Percentiles rank a stretch among this genome's conserved stretches.
Conservation (phyloP, 2,888 invertebrate genomes). For the Lasioglossum villosulum region DNA sequence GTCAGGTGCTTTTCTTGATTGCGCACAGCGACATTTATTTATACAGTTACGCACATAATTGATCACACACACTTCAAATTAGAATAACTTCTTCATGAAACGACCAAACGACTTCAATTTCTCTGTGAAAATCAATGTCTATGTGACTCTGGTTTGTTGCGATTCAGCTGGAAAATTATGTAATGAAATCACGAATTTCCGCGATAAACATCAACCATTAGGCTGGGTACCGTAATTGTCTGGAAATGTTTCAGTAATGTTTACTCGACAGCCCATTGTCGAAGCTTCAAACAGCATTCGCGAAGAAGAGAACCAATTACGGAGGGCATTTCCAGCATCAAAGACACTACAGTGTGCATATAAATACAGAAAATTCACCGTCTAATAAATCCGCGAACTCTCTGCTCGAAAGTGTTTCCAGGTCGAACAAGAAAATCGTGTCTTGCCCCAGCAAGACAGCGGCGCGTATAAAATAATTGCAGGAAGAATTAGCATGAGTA, state of each 20-base stretch:
- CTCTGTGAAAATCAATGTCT: too few relatives aligned
- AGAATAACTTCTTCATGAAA: too few relatives aligned
- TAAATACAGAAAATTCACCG: neutral
- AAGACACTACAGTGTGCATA: neutral
- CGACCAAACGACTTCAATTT: too few relatives aligned
- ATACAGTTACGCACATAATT: too few relatives aligned
- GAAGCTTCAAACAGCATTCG: neutral
- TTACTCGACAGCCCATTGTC: neutral
- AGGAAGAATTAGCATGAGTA: neutral
- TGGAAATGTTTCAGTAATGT: too few relatives aligned
- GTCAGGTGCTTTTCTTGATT: neutral
- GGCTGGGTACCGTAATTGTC: too few relatives aligned
- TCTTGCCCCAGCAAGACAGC: neutral
- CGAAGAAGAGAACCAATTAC: neutral
- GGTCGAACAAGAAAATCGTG: neutral
- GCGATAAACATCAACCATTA: too few relatives aligned
- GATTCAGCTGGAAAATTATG: too few relatives aligned
- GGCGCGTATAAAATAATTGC: neutral
- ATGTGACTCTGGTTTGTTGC: too few relatives aligned
- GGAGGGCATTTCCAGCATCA: neutral
- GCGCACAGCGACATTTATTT: neutral
- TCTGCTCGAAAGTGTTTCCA: neutral
- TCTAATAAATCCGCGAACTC: neutral
- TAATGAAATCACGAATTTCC: too few relatives aligned
- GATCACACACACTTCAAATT: too few relatives aligned